Conservation (phyloP, 2,797 vertebrate genomes). For the Chrosomus eos region DNA sequence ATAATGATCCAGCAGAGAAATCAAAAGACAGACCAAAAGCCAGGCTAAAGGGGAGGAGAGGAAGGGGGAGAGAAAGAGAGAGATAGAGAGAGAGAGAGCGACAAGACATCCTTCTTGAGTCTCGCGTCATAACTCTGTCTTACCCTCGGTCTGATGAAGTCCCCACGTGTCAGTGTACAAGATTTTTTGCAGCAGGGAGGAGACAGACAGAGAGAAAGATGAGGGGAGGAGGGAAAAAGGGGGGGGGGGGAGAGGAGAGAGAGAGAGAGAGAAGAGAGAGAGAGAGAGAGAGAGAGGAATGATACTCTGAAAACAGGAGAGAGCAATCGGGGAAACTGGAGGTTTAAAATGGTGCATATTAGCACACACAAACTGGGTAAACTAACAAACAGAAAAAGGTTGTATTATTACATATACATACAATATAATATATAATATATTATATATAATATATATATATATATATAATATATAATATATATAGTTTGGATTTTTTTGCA, state of each 20-base stretch:
- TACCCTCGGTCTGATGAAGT: conserved; percentile 73
- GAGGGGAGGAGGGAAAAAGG: conserved; percentile 22
- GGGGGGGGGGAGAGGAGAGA: conserved; percentile 29
- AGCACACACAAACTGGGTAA: conserved; percentile 75
- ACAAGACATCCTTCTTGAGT: conserved; percentile 67
- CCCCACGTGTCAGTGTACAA: conserved; percentile 83
- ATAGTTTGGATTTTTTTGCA: conserved; percentile 76
- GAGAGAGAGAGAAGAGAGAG: background rate
- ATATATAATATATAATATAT: conserved; percentile 55
- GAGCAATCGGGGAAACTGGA: conserved; percentile 26
- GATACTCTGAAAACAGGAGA: conserved; percentile 30
- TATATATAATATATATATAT: conserved; percentile 59
- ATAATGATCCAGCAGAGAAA: conserved; percentile 86
- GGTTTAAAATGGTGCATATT: conserved; percentile 72
- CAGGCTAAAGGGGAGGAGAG: conserved; percentile 45
- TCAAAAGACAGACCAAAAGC: conserved; percentile 77
- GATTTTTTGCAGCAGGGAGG: conserved; percentile 80
- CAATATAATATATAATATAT: conserved; percentile 54
- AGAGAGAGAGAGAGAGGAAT: background rate
- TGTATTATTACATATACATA: conserved; percentile 64
- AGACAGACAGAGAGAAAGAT: conserved; percentile 24
- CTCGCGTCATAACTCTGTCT: conserved; percentile 51
- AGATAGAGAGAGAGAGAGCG: background rate
- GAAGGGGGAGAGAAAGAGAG: background rate
- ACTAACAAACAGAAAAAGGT: conserved; percentile 72